Base-by-base conservation (phyloP, 2,888 invertebrate genomes). In the Eledona agricola region DNA sequence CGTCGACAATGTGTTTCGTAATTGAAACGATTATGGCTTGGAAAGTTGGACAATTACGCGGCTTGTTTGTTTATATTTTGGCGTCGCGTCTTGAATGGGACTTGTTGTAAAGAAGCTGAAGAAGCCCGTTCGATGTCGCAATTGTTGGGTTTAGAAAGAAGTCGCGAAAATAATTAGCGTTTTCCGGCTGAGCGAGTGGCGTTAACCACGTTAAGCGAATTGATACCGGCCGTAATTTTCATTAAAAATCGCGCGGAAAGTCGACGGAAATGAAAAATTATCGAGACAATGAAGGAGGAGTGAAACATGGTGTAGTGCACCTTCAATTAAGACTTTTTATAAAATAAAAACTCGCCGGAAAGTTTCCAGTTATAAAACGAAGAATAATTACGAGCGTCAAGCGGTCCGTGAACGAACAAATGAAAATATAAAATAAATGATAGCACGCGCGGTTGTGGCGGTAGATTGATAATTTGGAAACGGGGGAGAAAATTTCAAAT, bases 401-500 rank as follows among this genome's bases (percentile, higher is more conserved):
- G 71, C 71, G 72, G 70, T 62, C 72, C 67, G 72, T 72, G 70
- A 73, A 73, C 70, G 72, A 74, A 73, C 72, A 73, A 73, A 73
- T 73, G 74, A 73, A 74, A 74, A 72, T 71, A 72, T 72, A 72
- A 73, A 74, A 72, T 70, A 73, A 74, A 73, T 72, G 73, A 73
- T 72, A n/a, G n/a, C n/a, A n/a, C n/a, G 72, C 70, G 64, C 63
- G 62, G 66, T 60, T 68, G 66, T 64, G 62, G 68, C 65, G 69
- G 68, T 64, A 60, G 67, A 67, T 69, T 69, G 69, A 69, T 70
- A 68, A 68, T 70, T 69, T 68, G 43, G 53, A 51, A 32, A 32
- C 16, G n/a, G 61, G 59, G 56, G 62, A 60, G 62, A 59, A 66
- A 63, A 62, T 69, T 69, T 63, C 57, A 63, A 64, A 64, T 69